Evolutionary conservation across 2,888 invertebrate species (phyloP).

Genomic region (Ariolimax columbianus): DNA sequence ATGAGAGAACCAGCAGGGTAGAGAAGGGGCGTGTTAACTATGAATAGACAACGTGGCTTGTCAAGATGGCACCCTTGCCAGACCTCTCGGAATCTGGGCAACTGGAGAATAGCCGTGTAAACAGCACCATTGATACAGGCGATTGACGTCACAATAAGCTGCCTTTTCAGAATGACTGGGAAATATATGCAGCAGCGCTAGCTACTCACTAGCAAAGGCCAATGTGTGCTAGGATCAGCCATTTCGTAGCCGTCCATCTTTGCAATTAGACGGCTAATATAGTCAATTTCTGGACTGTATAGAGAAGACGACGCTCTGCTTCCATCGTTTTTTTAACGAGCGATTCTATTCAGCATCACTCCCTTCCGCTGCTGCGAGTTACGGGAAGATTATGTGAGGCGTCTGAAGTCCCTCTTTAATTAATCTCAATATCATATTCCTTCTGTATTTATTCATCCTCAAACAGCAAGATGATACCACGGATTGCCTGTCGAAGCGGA

Average conservation of each 20-base stretch:
- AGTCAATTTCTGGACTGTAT: not conserved
- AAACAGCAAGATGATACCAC: no score
- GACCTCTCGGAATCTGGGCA: not conserved
- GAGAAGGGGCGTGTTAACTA: not conserved
- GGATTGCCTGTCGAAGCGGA: no score
- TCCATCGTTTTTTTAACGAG: no score
- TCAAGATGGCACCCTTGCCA: not conserved
- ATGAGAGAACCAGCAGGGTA: not conserved
- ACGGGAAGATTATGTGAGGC: no score
- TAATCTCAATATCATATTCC: no score
- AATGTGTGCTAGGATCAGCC: not conserved
- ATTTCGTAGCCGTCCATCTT: not conserved
- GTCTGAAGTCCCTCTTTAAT: no score
- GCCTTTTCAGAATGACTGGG: not conserved
- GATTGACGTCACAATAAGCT: slow-evolving; percentile 15
- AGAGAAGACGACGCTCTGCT: no score
- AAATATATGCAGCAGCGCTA: not conserved
- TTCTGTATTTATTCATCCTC: not conserved
- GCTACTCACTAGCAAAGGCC: not conserved
- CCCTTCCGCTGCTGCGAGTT: no score
- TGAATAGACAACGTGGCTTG: not conserved
- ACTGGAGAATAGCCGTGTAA: not conserved
- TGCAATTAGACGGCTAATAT: not conserved
- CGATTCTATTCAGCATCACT: no score
- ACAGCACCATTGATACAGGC: slow-evolving; percentile 20